Percentiles rank a stretch among this genome's conserved stretches.
Conservation (phyloP, 2,797 vertebrate species). For the Bradypus variegatus region DNA sequence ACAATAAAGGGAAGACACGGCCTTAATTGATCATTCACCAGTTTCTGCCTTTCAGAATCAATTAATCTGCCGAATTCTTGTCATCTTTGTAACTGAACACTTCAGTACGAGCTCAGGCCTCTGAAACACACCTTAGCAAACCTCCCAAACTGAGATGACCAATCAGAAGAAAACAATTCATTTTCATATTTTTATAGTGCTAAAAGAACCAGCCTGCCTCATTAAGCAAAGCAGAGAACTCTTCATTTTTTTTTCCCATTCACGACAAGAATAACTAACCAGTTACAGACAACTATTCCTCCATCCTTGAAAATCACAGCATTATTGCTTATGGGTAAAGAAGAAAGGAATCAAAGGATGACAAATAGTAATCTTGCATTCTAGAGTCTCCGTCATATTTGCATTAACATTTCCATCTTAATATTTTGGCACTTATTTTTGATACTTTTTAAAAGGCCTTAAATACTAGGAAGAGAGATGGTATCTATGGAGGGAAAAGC, state of each 20-base stretch:
- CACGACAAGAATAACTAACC: neutral
- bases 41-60: conserved; percentile 31
- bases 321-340: neutral
- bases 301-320: neutral
- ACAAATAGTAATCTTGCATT: conserved; percentile 35
- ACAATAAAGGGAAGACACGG: conserved; percentile 16
- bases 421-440: conserved; percentile 30
- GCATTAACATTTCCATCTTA: conserved; percentile 5
- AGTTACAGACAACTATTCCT: conserved; percentile 4
- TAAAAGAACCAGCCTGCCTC: neutral
- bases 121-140: conserved; percentile 22
- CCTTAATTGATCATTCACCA: neutral
- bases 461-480: neutral
- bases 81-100: neutral
- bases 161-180: conserved; percentile 33
- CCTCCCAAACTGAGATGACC: neutral
- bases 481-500: neutral
- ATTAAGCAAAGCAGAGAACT: neutral
- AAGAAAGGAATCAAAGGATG: conserved; percentile 7
- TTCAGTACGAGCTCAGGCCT: neutral
- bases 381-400: neutral
- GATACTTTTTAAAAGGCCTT: conserved; percentile 2
- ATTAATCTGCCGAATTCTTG: conserved; percentile 10
- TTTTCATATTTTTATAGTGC: neutral
- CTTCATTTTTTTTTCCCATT: conserved; percentile 26